Base-by-base conservation (phyloP, 2,113 vertebrate genomes). In the Scomber scombrus region DNA sequence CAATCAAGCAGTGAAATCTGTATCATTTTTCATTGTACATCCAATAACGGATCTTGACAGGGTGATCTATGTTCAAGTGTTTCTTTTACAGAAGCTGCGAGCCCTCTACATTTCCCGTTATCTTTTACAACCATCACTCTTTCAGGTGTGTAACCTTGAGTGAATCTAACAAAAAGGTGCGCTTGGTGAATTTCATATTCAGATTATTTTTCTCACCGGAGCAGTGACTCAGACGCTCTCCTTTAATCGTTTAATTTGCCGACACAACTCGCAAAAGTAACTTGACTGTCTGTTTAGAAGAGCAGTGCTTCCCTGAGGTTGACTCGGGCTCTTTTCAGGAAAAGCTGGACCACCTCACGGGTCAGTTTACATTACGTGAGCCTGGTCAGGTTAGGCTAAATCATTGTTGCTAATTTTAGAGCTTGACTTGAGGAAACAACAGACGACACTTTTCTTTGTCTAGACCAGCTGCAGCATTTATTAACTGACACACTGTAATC, bases 71-170 rank as follows among this genome's bases (percentile, higher is more conserved):
- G 76, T 88, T 88, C 71, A 84, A 85, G 82, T 85, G 64, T 74
- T 78, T 89, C 69, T 76, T 63, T 76, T 71, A 82, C 63, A 57
- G 83, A 84, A 82, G 64, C 78, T 63, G 31, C 10, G n/a, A 85
- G 70, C 47, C 57, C 31, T 77, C 68, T 15, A 57, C 71, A 71
- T 23, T 65, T 82, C 19, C 58, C 56, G 47, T 82, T 52, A 71
- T 91, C 71, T 76, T 79, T 85, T 85, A 87, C 77, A 78, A 66
- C 73, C 54, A 87, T 88, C 71, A 65, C n/a, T 82, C 72, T 52
- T 86, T 79, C 54, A 75, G 65, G 49, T 52, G 4, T 40, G 69
- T 69, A 84, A 89, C 85, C 87, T 85, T 88, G 62, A 81, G 23
- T 74, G 43, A 75, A 68, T 76, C 23, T 26, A 26, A 51, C 60